Conservation (phyloP, 2,888 invertebrate species). For the Eumacrocentrus americanus region DNA sequence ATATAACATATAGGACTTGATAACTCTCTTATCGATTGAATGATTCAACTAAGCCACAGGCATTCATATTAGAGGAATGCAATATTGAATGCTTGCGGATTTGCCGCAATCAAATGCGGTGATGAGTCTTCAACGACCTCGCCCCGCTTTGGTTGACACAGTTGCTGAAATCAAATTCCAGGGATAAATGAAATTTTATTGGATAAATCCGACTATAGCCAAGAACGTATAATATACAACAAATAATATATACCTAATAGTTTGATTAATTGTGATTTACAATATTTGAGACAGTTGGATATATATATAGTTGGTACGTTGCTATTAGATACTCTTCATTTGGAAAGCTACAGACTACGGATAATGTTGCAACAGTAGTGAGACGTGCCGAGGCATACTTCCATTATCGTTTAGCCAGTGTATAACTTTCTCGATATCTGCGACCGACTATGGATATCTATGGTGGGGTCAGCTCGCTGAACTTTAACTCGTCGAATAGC, state of each 20-base stretch:
- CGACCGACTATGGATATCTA: neutral
- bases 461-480: neutral
- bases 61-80: neutral
- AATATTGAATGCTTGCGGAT: neutral
- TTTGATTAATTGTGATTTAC: neutral
- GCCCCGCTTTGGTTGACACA: neutral
- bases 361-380: slow-evolving; percentile 6
- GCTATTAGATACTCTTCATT: neutral
- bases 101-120: neutral
- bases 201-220: too few relatives aligned
- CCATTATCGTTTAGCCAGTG: slow-evolving; percentile 4
- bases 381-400: neutral
- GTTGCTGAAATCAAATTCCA: too few relatives aligned
- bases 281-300: neutral
- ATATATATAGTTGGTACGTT: too few relatives aligned
- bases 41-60: too few relatives aligned
- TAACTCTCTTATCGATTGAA: too few relatives aligned
- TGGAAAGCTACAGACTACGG: neutral
- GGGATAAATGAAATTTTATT: neutral
- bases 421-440: neutral
- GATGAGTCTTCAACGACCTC: neutral
- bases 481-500: slow-evolving; percentile 2
- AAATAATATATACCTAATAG: neutral
- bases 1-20: too few relatives aligned
- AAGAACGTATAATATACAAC: too few relatives aligned